phyloP scores from a whole-genome alignment of 2,888 invertebrate genomes.

The Nephrotoma appendiculata region DNA sequence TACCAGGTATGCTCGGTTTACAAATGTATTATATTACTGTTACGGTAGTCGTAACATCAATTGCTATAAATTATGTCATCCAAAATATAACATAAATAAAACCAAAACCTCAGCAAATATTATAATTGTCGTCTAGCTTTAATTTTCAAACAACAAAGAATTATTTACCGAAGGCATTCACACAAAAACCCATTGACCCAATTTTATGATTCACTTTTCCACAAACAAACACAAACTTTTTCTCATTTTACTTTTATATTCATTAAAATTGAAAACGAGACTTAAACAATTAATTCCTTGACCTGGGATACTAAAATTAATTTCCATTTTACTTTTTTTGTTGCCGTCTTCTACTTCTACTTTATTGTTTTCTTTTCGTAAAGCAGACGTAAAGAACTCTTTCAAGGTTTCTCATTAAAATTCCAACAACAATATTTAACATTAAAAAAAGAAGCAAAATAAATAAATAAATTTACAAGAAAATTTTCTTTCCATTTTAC shows the following conservation, averaged over 20 bases:
- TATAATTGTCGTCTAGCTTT: too few relatives aligned
- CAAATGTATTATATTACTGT: background rate
- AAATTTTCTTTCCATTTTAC: background rate
- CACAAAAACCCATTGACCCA: background rate
- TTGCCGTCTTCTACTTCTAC: background rate
- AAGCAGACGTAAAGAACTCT: background rate
- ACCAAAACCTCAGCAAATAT: too few relatives aligned
- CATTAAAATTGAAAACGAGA: constrained; percentile 1
- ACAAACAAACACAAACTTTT: background rate
- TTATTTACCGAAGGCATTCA: background rate
- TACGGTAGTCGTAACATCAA: background rate
- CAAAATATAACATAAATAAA: too few relatives aligned
- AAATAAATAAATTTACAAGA: constrained; percentile 2
- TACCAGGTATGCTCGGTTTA: background rate
- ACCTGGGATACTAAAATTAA: constrained; percentile 5
- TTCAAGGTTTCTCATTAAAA: constrained; percentile 2
- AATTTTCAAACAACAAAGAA: too few relatives aligned
- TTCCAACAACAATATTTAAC: background rate
- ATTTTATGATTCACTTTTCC: background rate
- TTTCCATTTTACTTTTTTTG: background rate
- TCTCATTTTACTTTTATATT: background rate
- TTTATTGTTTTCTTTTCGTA: background rate
- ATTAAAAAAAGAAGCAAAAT: background rate
- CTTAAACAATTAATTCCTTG: constrained; percentile 6
- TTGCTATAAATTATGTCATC: too few relatives aligned